A percentile compares a stretch with the other conserved stretches of the same genome.
Evolutionary conservation across 1,140 invertebrate genomes (phyloP).

Genomic region (Leptinotarsa lineolata): DNA sequence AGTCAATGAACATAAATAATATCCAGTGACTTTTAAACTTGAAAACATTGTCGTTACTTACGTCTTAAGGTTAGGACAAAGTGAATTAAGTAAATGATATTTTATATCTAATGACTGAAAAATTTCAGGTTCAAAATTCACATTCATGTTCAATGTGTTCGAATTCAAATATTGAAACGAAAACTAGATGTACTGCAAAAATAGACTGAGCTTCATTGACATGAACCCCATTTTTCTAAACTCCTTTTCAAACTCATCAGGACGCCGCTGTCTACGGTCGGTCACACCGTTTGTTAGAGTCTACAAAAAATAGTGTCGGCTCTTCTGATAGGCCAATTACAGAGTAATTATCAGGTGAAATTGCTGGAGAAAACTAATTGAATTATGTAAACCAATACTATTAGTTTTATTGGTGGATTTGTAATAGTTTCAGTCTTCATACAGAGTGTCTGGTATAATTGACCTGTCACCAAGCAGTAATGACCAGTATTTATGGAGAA

Average conservation of each 20-base stretch:
- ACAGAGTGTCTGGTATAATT: background rate
- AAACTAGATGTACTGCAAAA: too few relatives aligned
- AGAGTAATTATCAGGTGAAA: slow-evolving; percentile 31
- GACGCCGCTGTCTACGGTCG: background rate
- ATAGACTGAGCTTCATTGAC: too few relatives aligned
- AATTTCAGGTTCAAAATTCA: too few relatives aligned
- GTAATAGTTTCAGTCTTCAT: slow-evolving; percentile 11
- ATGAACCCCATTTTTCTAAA: background rate
- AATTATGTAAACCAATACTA: slow-evolving; percentile 33
- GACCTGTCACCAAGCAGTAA: slow-evolving; percentile 3
- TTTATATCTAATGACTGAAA: too few relatives aligned
- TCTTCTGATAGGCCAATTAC: slow-evolving; percentile 31
- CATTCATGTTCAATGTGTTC: background rate
- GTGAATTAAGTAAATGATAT: too few relatives aligned
- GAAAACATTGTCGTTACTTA: too few relatives aligned
- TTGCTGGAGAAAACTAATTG: slow-evolving; percentile 26
- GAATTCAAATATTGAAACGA: background rate
- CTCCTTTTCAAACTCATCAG: background rate
- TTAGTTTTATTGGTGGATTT: slow-evolving; percentile 20
- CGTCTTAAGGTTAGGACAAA: too few relatives aligned
- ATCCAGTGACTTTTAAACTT: too few relatives aligned
- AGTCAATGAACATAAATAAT: too few relatives aligned
- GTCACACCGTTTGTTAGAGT: background rate
- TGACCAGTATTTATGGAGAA: background rate
- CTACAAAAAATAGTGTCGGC: slow-evolving; percentile 24